Percentiles rank a stretch among this genome's conserved stretches.
These are phyloP conservation scores for Mormyrus iriodes DNA, from an alignment of 2,113 vertebrate genomes.

Conservation along the genomic window DNA sequence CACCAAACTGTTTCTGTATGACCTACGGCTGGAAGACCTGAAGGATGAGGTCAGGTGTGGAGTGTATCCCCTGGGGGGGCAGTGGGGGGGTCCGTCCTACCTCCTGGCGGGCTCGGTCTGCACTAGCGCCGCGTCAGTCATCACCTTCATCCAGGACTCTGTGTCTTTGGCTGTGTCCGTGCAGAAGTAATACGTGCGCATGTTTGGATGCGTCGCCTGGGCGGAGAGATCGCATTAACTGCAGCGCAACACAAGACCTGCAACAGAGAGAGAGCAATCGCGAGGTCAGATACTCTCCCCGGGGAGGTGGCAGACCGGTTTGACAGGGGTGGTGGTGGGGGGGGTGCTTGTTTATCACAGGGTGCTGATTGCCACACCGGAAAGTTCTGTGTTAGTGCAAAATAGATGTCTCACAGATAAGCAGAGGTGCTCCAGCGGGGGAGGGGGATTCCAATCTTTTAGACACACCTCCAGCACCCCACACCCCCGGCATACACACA, in stretches of 20 bases:
- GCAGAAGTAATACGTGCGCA: conserved; percentile 99
- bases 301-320: background rate
- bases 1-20: background rate
- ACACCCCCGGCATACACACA: too few species aligned
- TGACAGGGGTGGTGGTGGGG: background rate
- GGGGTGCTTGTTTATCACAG: background rate
- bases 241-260: conserved; percentile 50
- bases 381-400: background rate
- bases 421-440: background rate
- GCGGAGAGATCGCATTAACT: conserved; percentile 59
- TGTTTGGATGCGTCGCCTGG: conserved; percentile 96
- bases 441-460: too few species aligned
- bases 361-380: background rate
- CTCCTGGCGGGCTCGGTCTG: conserved; percentile 86
- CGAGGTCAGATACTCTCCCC: background rate
- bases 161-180: conserved; percentile 94
- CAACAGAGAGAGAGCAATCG: background rate
- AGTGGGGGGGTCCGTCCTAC: conserved; percentile 52
- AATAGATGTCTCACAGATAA: background rate
- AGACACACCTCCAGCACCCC: too few species aligned
- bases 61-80: background rate
- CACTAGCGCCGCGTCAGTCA: conserved; percentile 87
- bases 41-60: background rate
- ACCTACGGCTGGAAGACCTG: background rate
- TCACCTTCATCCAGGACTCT: conserved; percentile 96